These are phyloP conservation scores for Acestrorhynchus altus DNA, from an alignment of 2,797 vertebrate species.

Conservation along the genomic window DNA sequence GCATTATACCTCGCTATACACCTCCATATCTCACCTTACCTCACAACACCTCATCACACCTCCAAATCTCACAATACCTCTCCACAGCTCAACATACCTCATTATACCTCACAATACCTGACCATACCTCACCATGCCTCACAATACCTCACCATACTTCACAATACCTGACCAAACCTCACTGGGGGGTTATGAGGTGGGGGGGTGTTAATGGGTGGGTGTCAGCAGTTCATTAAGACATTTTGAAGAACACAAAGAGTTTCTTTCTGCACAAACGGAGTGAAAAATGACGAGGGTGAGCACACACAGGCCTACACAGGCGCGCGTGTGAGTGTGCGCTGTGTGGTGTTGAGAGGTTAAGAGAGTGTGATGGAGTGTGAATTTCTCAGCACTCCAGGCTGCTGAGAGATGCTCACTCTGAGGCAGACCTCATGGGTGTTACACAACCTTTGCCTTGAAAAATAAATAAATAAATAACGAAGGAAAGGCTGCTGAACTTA, in stretches of 20 bases:
- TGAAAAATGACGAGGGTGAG: slow-evolving; percentile 16
- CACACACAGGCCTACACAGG: background rate
- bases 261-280: background rate
- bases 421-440: slow-evolving; percentile 29
- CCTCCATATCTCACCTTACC: no score
- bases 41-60: no score
- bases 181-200: no score
- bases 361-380: slow-evolving; percentile 22
- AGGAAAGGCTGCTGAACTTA: slow-evolving; percentile 34
- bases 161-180: no score
- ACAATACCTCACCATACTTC: no score
- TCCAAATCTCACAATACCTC: no score
- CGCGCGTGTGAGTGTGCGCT: background rate
- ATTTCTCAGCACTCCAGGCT: slow-evolving; percentile 19
- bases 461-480: slow-evolving; percentile 31
- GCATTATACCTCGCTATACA: no score
- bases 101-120: no score
- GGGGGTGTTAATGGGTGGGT: no score
- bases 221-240: background rate
- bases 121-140: no score
- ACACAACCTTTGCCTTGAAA: slow-evolving; percentile 28
- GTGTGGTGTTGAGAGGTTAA: slow-evolving; percentile 6
- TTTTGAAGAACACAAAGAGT: background rate
- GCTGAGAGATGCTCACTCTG: slow-evolving; percentile 15
- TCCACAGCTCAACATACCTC: no score